Base-by-base conservation (phyloP, 2,797 vertebrate genomes). In the Anguilla marmorata region DNA sequence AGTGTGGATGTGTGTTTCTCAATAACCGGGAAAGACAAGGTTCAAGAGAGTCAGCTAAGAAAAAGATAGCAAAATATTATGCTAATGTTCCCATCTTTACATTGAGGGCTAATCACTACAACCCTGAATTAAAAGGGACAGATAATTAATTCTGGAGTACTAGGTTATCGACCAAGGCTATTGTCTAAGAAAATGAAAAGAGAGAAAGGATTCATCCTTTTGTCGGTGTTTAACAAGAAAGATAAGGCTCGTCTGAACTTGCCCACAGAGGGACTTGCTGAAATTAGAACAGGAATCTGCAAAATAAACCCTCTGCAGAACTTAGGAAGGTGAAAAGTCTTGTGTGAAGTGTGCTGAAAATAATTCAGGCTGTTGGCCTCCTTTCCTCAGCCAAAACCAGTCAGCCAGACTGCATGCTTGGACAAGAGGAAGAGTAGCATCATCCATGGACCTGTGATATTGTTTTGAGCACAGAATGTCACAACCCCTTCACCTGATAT, bases 31-130 rank as follows among this genome's bases (percentile, higher is more conserved):
- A 89, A 83, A 90, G 90, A 91, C 91, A 93, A 94, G 95, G 95
- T 95, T 96, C 95, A 95, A 91, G 93, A 94, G 95, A 96, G 93
- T 94, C 93, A 92, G 95, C 94, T 94, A 94, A 94, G 90, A n/a
- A 92, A 91, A 92, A 96, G 95, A 96, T 95, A 96, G 95, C 93
- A 93, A 96, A 96, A 96, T 96, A 96, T 96, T 97, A 97, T 97
- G 96, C 94, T 96, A 97, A 96, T 96, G 93, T 86, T 92, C 93
- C 92, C 89, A 83, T 96, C 92, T 95, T 95, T 95, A 95, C 95
- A 95, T 94, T 89, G 94, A 92, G 88, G 95, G 95, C 95, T 96
- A 96, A 96, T 96, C 96, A 96, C 94, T 60, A 86, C 92, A 93
- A 94, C 93, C 93, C 93, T 92, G 94, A 95, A 96, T 96, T 96